A percentile compares a stretch with the other conserved stretches of the same genome.
Evolutionary conservation across 2,797 vertebrate species (phyloP).

Genomic region (Acanthornis magna): DNA sequence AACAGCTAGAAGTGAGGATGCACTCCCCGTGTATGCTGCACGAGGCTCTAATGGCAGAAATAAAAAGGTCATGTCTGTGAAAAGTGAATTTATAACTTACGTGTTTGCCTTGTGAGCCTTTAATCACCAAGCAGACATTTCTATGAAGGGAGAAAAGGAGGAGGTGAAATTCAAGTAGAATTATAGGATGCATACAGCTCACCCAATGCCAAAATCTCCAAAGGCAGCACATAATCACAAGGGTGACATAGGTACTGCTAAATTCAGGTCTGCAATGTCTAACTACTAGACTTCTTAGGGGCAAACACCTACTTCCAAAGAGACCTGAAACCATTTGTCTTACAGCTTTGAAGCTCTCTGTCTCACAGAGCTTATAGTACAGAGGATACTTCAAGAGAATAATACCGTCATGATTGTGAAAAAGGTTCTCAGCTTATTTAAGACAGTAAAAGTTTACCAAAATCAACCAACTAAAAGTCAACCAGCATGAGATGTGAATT

Average conservation of each 20-base stretch:
- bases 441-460: neutral
- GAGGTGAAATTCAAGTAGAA: neutral
- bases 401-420: neutral
- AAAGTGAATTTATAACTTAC: neutral
- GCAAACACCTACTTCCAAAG: neutral
- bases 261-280: neutral
- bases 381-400: neutral
- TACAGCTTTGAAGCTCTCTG: neutral
- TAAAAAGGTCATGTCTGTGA: neutral
- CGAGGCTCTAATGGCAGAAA: neutral
- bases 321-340: neutral
- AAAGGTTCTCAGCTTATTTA: neutral
- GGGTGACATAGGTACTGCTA: neutral
- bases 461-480: neutral
- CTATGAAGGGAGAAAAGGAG: neutral
- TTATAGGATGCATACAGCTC: neutral
- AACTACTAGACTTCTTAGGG: neutral
- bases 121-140: neutral
- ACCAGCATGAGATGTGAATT: neutral
- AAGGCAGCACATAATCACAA: neutral
- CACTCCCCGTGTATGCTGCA: neutral
- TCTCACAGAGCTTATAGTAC: neutral
- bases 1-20: neutral
- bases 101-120: neutral
- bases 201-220: neutral